Conservation (phyloP, 2,797 vertebrate species). For the Eulemur rubriventer region DNA sequence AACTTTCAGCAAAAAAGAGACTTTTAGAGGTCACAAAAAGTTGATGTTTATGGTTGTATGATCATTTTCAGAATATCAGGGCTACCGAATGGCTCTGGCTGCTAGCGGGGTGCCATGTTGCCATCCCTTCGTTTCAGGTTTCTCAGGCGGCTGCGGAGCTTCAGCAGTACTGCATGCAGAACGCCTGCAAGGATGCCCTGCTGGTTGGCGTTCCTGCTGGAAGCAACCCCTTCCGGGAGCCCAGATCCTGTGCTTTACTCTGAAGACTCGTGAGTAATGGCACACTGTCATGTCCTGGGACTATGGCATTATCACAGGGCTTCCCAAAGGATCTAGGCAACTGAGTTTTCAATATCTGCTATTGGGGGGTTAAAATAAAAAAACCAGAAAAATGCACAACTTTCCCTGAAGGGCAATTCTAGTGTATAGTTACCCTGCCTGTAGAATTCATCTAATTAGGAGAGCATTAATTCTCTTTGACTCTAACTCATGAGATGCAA, state of each 20-base stretch:
- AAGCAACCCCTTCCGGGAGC: slow-evolving; percentile 98
- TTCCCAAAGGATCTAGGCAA: not conserved
- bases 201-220: slow-evolving; percentile 94
- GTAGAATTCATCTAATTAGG: not conserved
- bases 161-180: slow-evolving; percentile 97
- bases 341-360: not conserved
- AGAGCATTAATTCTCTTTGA: not conserved
- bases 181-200: slow-evolving; percentile 95
- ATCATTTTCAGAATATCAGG: not conserved
- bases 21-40: not conserved
- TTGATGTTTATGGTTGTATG: not conserved
- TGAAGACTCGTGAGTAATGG: slow-evolving; percentile 84
- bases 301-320: not conserved
- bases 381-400: not conserved
- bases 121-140: slow-evolving; percentile 86
- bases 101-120: not conserved
- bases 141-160: slow-evolving; percentile 98
- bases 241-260: slow-evolving; percentile 93
- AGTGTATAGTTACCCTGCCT: not conserved
- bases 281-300: not conserved
- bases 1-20: not conserved
- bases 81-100: not conserved
- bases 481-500: not conserved
- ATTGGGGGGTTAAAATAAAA: not conserved
- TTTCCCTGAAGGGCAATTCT: not conserved